A percentile compares a stretch with the other conserved stretches of the same genome.
Conservation (phyloP, 1,140 invertebrate species). For the Calycopis cecrops region DNA sequence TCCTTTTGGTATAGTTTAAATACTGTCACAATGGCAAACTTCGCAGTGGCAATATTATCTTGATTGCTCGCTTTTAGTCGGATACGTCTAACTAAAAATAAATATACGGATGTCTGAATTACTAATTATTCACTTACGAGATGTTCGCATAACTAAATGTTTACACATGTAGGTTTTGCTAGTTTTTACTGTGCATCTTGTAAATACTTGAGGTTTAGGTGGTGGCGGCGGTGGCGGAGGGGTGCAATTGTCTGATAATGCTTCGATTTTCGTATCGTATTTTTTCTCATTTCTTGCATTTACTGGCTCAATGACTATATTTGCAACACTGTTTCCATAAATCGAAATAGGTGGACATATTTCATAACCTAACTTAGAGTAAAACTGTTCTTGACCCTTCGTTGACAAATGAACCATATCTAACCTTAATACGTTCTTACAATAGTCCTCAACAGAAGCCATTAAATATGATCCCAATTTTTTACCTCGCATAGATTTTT, state of each 20-base stretch:
- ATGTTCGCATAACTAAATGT: slow-evolving; percentile 28
- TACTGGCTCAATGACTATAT: not conserved
- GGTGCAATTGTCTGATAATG: slow-evolving; percentile 28
- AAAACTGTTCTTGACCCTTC: slow-evolving; percentile 85
- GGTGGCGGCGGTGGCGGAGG: slow-evolving; percentile 55
- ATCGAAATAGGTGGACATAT: slow-evolving; percentile 81
- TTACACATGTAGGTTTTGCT: slow-evolving; percentile 63
- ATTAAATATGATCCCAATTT: slow-evolving; percentile 84
- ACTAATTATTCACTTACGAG: no score
- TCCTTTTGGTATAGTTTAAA: no score
- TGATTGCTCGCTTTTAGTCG: no score
- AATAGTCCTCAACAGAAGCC: slow-evolving; percentile 82
- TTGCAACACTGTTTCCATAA: slow-evolving; percentile 68
- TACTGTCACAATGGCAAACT: no score
- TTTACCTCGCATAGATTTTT: slow-evolving; percentile 79
- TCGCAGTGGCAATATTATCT: no score
- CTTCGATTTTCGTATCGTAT: slow-evolving; percentile 1
- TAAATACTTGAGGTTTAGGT: slow-evolving; percentile 30
- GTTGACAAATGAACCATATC: slow-evolving; percentile 84
- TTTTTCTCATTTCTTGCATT: slow-evolving; percentile 16
- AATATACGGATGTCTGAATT: no score
- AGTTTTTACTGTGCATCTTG: slow-evolving; percentile 39
- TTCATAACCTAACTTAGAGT: slow-evolving; percentile 83
- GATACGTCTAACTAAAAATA: no score
- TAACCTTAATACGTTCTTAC: slow-evolving; percentile 76